These are phyloP conservation scores for Turnix velox DNA, from an alignment of 2,113 vertebrate species.

Conservation along the genomic window DNA sequence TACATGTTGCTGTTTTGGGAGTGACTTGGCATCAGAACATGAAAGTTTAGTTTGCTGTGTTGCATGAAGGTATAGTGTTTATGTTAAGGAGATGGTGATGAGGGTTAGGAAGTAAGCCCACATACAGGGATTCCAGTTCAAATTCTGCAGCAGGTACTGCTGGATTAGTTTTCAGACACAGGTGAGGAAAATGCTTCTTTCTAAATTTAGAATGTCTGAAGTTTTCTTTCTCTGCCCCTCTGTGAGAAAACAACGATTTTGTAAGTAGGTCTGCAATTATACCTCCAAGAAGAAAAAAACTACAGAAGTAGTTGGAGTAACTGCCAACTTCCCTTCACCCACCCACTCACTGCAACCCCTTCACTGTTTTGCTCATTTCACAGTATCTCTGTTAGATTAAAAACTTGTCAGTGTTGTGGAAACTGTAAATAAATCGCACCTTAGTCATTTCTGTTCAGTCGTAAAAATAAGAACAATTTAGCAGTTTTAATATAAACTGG, in stretches of 20 bases:
- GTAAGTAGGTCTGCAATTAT: background rate
- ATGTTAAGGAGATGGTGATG: background rate
- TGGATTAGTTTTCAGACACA: background rate
- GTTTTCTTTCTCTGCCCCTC: background rate
- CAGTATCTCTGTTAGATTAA: background rate
- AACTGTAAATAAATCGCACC: background rate
- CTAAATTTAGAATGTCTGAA: background rate
- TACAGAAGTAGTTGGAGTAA: background rate
- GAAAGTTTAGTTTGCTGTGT: background rate
- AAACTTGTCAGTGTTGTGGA: background rate
- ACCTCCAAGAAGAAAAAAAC: background rate
- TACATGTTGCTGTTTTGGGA: background rate
- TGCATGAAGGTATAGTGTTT: background rate
- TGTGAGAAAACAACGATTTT: background rate
- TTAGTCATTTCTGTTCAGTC: background rate
- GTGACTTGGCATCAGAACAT: background rate
- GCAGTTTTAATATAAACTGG: background rate
- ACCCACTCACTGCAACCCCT: background rate
- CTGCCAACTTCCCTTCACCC: background rate
- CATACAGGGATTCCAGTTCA: background rate
- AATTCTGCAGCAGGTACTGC: background rate
- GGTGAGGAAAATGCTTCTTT: background rate
- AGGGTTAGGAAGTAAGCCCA: background rate
- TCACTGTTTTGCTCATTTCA: background rate
- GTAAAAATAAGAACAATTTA: background rate